Evolutionary conservation across 2,888 invertebrate genomes (phyloP), one percentile per base, ranked within the genome.

Genomic region (Poecilobothrus nobilitatus): DNA sequence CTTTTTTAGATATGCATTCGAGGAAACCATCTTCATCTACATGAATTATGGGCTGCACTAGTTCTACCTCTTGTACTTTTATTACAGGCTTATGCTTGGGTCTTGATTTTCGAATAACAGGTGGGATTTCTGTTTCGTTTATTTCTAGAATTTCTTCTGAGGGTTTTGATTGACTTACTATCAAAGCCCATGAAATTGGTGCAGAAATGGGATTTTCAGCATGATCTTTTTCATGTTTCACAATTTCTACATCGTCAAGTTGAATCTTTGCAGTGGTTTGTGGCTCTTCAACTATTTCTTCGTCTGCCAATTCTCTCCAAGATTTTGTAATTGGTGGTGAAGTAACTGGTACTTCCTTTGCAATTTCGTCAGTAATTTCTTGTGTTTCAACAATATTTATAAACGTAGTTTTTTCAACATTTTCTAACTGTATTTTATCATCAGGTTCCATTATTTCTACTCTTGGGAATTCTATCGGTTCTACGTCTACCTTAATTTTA

Each of bases 1-100:
- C 68, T 34, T 67, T 70, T 33, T 68, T 71, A 7, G 66, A 65
- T 18, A 69, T 1, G 37, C 65, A 67, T 69, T 71, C 71, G 10
- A 84, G 83, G 73, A 85, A 85, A 9, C 84, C 84, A 75, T 84
- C 85, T 37, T 68, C 70, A 61, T 75, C 75, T 1, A 67, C 27
- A 65, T 68, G 68, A 21, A 22, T 27, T n/a, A 63, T 3, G 20
- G 69, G 64, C 2, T 64, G 37, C 2, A 41, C 15, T 41, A 63
- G 44, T 3, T 22, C 53, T 15, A 18, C 8, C 63, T 69, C 69
- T 6, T 68, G 63, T 2, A 71, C 69, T 15, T 27, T 68, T 63
- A 70, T 70, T 37, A 69, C 67, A 15, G 70, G 64, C 27, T 34
- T 67, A 18, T 65, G 33, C 22, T 21, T 21, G 10, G 66, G 37